Base-by-base conservation (phyloP, 37 sponge, comb jelly and placozoan species). In the Chondrilla cf. caribensis region DNA sequence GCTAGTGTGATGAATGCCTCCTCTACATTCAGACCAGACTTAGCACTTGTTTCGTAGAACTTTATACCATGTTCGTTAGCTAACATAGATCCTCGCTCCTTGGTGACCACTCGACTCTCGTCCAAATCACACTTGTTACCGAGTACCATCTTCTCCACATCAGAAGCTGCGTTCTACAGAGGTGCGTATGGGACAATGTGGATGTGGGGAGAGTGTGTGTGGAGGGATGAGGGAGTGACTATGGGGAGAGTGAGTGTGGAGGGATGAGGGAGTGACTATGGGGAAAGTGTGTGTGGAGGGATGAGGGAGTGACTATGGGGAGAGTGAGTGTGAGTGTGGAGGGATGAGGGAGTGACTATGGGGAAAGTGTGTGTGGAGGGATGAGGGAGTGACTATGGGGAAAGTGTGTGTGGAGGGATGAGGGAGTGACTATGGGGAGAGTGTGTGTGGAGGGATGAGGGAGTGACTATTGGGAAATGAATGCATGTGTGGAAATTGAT, bases 101-200 rank as follows among this genome's bases (percentile, higher is more conserved):
- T 86, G 82, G 90, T 89, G 62, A 98, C 95, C 33, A 90, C 89
- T 43, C 99, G 64, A 2, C 93, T 84, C 29, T 98, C 99, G 15
- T 88, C 92, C 18, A 94, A 81, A 65, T 98, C 99, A 82, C 97
- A 98, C 84, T 98, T 98, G 86, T 98, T 98, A 28, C 93, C 99
- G 0, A 98, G 85, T 2, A 98, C 96, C 97, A 98, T 96, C 72
- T 93, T 95, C 86, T 98, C 99, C 38, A 98, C 99, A 79, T 98
- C 99, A 6, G 95, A 86, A 2, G 99, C 88, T 7, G 99, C 99
- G 83, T 98, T 91, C 97, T 97, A 70, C 8, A 70, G 19, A 38
- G n/a, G n/a, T n/a, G n/a, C n/a, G n/a, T n/a, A 35, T 33, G 44
- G 68, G 24, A 82, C 25, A 58, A 38, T n/a, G 60, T 40, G 70